Percentiles rank a stretch among this genome's conserved stretches.
These are phyloP conservation scores for Crocidura indochinensis DNA, from an alignment of 2,797 vertebrate genomes.

Conservation along the genomic window DNA sequence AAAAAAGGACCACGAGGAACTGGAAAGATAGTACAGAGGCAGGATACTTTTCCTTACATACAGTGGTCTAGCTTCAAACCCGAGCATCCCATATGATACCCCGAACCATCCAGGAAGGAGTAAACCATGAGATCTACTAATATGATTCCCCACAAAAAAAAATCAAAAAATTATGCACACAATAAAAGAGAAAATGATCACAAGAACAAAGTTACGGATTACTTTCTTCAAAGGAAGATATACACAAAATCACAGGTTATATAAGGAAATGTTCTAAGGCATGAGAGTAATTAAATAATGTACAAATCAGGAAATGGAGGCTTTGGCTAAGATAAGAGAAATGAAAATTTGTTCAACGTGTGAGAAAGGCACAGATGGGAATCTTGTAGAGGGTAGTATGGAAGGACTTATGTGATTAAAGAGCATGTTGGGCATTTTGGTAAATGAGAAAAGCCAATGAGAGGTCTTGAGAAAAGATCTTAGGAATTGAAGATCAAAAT, in stretches of 20 bases:
- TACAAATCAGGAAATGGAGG: rapidly evolving
- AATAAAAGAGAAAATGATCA: too few relatives aligned
- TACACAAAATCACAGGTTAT: background rate
- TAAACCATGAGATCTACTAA: too few relatives aligned
- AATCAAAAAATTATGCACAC: too few relatives aligned
- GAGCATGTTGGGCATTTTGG: background rate
- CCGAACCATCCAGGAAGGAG: too few relatives aligned
- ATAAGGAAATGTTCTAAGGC: background rate
- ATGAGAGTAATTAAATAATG: background rate
- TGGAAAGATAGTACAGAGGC: too few relatives aligned
- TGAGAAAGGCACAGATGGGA: rapidly evolving
- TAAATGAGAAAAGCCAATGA: background rate
- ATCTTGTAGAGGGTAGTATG: background rate
- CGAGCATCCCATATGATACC: too few relatives aligned
- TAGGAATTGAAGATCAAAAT: background rate
- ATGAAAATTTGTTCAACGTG: background rate
- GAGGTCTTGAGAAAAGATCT: background rate
- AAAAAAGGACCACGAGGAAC: background rate
- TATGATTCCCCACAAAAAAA: too few relatives aligned
- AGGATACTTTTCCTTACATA: too few relatives aligned
- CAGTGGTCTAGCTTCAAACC: too few relatives aligned
- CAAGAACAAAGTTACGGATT: background rate
- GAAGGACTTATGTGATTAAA: background rate
- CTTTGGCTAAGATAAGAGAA: background rate
- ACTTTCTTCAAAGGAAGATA: background rate